These are phyloP conservation scores for Pinna nobilis DNA, from an alignment of 1,140 invertebrate genomes.

Conservation along the genomic window DNA sequence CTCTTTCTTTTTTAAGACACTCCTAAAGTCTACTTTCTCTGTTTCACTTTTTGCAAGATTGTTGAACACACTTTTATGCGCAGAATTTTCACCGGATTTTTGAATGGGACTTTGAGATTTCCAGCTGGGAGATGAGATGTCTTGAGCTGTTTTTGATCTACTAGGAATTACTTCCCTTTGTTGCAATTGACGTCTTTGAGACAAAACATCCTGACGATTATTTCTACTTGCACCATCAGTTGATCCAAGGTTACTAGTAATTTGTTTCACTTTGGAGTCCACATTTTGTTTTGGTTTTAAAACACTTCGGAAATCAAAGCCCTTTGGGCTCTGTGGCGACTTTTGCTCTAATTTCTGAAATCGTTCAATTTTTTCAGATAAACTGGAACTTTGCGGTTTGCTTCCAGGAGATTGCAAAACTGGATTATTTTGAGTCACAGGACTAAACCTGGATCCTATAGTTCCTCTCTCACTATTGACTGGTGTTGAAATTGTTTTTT, in stretches of 20 bases:
- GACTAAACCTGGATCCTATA: background rate
- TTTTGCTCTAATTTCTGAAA: constrained; percentile 13
- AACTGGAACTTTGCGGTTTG: background rate
- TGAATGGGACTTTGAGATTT: background rate
- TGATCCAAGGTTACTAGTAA: background rate
- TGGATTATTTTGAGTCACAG: no score
- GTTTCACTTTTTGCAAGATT: background rate
- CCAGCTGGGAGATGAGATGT: background rate
- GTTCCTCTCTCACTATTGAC: background rate
- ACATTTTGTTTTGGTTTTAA: constrained; percentile 17
- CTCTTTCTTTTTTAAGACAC: constrained; percentile 17
- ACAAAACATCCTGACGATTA: background rate
- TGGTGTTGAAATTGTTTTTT: background rate
- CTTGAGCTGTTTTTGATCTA: background rate
- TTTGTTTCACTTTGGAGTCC: background rate
- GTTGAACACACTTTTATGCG: no score
- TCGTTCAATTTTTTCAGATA: background rate
- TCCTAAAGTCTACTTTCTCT: constrained; percentile 17
- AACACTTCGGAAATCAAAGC: constrained; percentile 37
- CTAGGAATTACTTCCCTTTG: background rate
- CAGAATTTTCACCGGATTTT: background rate
- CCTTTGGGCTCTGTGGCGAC: constrained; percentile 16
- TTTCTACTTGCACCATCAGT: background rate
- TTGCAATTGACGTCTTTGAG: background rate
- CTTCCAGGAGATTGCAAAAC: no score